Evolutionary conservation across 2,113 vertebrate species (phyloP).

Genomic region (Myrmecophaga tridactyla): DNA sequence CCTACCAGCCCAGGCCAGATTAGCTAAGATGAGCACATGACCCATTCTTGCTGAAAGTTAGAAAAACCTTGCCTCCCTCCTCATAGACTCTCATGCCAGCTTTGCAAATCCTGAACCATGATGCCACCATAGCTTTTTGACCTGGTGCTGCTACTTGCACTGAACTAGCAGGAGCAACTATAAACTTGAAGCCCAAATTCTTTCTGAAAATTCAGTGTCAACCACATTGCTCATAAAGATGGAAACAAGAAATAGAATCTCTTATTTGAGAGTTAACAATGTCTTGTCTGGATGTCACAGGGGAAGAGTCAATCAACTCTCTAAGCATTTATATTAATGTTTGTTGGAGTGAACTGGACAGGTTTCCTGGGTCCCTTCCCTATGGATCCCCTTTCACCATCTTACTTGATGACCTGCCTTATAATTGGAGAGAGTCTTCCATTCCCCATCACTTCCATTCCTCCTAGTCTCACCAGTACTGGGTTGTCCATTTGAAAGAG

Average conservation of each 20-base stretch:
- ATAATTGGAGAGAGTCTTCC: background rate
- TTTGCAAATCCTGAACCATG: background rate
- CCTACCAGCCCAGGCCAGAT: rapidly evolving
- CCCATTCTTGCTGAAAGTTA: background rate
- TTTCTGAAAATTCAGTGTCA: background rate
- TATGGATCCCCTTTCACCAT: background rate
- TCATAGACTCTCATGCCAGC: background rate
- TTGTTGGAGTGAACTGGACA: background rate
- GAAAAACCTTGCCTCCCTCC: background rate
- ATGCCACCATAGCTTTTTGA: background rate
- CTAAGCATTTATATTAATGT: background rate
- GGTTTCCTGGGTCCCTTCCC: background rate
- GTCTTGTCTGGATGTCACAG: background rate
- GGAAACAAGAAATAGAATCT: background rate
- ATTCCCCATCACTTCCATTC: background rate
- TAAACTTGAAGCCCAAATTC: background rate
- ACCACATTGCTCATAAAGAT: background rate
- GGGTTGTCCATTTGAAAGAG: background rate
- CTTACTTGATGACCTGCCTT: background rate
- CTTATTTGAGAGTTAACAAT: background rate
- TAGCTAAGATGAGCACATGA: background rate
- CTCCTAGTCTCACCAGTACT: background rate
- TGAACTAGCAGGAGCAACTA: background rate
- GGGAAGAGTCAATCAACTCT: background rate
- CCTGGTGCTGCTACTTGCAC: background rate